Percentiles rank a stretch among this genome's conserved stretches.
phyloP scores from a whole-genome alignment of 2,888 invertebrate genomes.

The Orthonychiurus folsomi region DNA sequence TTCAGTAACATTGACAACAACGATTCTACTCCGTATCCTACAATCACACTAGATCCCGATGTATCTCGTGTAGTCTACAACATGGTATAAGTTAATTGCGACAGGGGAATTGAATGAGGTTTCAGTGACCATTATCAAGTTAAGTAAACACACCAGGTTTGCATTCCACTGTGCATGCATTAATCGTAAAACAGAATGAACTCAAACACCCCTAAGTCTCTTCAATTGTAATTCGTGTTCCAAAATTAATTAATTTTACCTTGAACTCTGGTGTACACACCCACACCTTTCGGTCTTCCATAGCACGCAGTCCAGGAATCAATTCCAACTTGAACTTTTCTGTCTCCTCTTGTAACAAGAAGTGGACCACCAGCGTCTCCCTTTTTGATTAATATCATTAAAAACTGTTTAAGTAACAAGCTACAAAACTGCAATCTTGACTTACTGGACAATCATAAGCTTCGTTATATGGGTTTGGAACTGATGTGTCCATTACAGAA shows the following conservation, averaged over 20 bases:
- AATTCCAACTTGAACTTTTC: constrained; percentile 31
- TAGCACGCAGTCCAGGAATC: constrained; percentile 37
- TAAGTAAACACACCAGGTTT: too few relatives aligned
- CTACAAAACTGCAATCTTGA: constrained; percentile 4
- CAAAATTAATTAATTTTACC: constrained; percentile 11
- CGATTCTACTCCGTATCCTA: too few relatives aligned
- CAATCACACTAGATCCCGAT: too few relatives aligned
- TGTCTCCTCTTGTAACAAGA: constrained; percentile 17
- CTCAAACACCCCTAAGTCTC: neutral
- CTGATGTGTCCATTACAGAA: constrained; percentile 18
- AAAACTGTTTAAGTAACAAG: neutral
- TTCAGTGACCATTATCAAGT: too few relatives aligned
- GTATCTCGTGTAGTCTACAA: too few relatives aligned
- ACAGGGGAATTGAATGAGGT: too few relatives aligned
- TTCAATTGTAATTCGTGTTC: neutral
- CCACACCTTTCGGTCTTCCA: constrained; percentile 31
- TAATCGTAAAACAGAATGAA: neutral
- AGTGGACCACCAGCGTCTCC: constrained; percentile 33
- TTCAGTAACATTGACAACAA: too few relatives aligned
- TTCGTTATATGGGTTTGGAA: constrained; percentile 21
- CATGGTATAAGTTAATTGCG: too few relatives aligned
- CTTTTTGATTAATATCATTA: constrained; percentile 12
- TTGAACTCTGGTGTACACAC: constrained; percentile 28
- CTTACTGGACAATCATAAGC: constrained; percentile 34
- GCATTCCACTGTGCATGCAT: too few relatives aligned